Conservation (phyloP, 2,888 invertebrate species). For the Pyralis farinalis region DNA sequence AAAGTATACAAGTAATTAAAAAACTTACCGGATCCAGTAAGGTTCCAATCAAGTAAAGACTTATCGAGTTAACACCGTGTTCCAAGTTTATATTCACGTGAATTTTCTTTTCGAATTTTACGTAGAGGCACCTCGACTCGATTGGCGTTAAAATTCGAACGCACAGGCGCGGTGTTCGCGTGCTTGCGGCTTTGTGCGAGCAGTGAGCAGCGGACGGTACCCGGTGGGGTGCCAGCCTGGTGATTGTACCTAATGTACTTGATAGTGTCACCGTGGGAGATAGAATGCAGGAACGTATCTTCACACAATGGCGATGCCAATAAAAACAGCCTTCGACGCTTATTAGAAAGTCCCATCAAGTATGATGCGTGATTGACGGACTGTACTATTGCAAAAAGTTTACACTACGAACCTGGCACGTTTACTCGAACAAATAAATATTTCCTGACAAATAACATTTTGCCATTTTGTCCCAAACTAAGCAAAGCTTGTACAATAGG, state of each 20-base stretch:
- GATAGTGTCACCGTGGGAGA: conserved; percentile 35
- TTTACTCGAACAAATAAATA: too few relatives aligned
- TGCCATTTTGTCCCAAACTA: too few relatives aligned
- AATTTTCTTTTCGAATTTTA: conserved; percentile 1
- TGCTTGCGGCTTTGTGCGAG: conserved; percentile 17
- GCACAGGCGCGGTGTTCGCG: conserved; percentile 17
- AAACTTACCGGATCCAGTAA: not conserved
- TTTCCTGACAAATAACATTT: too few relatives aligned
- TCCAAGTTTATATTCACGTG: not conserved
- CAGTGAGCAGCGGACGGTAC: conserved; percentile 17
- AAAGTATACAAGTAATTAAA: not conserved
- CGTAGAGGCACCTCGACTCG: conserved; percentile 4
- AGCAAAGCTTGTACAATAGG: too few relatives aligned
- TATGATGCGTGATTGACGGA: conserved; percentile 14
- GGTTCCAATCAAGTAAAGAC: not conserved
- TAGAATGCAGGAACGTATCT: conserved; percentile 21
- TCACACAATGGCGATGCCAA: conserved; percentile 16
- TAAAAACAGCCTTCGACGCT: conserved; percentile 20
- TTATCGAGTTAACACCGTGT: not conserved
- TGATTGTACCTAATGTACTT: conserved; percentile 21
- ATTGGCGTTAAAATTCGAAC: conserved; percentile 9
- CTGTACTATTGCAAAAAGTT: conserved; percentile 11
- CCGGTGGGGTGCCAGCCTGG: conserved; percentile 23
- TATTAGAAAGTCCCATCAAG: conserved; percentile 21
- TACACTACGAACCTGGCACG: not conserved